phyloP scores from a whole-genome alignment of 2,888 invertebrate genomes.

The Steinernema scapterisci region DNA sequence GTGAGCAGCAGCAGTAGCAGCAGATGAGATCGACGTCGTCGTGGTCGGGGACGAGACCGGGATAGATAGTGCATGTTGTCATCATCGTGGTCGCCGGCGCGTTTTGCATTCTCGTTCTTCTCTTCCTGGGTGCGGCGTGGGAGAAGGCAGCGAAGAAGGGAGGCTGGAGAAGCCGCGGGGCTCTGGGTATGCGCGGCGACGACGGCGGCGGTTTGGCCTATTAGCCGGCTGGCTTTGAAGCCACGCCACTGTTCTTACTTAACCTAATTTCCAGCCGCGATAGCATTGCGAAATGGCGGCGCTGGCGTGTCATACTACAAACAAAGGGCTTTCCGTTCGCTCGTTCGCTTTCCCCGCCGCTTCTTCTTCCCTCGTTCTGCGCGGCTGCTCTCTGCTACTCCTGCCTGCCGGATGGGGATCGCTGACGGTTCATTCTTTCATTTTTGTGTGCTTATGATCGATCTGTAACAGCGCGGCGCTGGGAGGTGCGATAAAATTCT shows the following conservation, averaged over 20 bases:
- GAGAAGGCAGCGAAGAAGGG: background rate
- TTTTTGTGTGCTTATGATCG: background rate
- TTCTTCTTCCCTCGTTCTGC: too few species aligned
- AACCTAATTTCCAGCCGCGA: conserved; percentile 9
- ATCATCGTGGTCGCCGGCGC: too few species aligned
- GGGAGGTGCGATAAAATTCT: background rate
- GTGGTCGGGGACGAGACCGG: conserved; percentile 11
- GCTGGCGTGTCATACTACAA: conserved; percentile 22
- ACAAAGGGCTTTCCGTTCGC: background rate
- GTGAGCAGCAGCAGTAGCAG: too few species aligned
- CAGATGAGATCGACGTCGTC: conserved; percentile 18
- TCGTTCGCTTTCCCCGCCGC: background rate
- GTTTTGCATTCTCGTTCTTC: conserved; percentile 11
- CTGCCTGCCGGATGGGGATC: too few species aligned
- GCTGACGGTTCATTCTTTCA: background rate
- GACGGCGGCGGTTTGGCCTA: too few species aligned
- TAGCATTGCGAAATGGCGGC: conserved; percentile 17
- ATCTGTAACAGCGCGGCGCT: background rate
- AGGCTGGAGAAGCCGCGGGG: background rate
- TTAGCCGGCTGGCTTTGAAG: background rate
- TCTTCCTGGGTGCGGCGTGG: background rate
- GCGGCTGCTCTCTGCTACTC: too few species aligned
- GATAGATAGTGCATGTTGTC: conserved; percentile 27
- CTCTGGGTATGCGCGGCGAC: background rate
- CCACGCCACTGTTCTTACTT: conserved; percentile 1